Percentiles rank a stretch among this genome's conserved stretches.
Evolutionary conservation across 2,113 vertebrate genomes (phyloP).

Genomic region (Oncorhynchus tshawytscha): DNA sequence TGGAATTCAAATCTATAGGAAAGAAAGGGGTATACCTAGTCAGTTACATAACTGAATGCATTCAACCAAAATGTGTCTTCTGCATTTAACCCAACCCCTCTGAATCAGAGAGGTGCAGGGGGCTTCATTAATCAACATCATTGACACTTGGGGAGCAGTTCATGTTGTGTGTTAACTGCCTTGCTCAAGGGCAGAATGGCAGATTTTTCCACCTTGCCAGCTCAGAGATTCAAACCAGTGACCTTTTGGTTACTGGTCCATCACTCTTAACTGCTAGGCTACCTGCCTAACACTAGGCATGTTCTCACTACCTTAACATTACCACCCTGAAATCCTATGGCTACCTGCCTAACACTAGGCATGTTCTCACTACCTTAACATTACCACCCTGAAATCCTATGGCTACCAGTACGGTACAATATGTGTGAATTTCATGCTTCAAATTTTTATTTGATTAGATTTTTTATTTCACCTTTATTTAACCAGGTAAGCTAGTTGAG

Average conservation of each 20-base stretch:
- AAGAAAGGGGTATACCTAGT: constrained; percentile 18
- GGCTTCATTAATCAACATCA: too few species aligned
- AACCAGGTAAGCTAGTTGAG: too few species aligned
- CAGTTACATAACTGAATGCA: constrained; percentile 27
- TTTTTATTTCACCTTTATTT: too few species aligned
- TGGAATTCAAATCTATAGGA: constrained; percentile 39
- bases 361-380: constrained; percentile 12
- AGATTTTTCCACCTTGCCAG: constrained; percentile 33
- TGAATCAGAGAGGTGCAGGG: too few species aligned
- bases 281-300: neutral
- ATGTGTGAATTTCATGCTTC: constrained; percentile 37
- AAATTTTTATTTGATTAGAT: too few species aligned
- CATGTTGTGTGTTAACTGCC: too few species aligned
- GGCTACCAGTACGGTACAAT: neutral
- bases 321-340: constrained; percentile 14
- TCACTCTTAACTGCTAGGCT: too few species aligned
- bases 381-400: constrained; percentile 14
- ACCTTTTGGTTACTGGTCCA: neutral
- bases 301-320: constrained; percentile 2
- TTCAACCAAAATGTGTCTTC: constrained; percentile 48
- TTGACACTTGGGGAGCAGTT: too few species aligned
- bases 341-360: neutral
- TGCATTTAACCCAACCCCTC: too few species aligned
- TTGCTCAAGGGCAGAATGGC: too few species aligned
- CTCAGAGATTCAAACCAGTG: neutral